Evolutionary conservation across 1,140 invertebrate species (phyloP).

Genomic region (Carposina sasakii): DNA sequence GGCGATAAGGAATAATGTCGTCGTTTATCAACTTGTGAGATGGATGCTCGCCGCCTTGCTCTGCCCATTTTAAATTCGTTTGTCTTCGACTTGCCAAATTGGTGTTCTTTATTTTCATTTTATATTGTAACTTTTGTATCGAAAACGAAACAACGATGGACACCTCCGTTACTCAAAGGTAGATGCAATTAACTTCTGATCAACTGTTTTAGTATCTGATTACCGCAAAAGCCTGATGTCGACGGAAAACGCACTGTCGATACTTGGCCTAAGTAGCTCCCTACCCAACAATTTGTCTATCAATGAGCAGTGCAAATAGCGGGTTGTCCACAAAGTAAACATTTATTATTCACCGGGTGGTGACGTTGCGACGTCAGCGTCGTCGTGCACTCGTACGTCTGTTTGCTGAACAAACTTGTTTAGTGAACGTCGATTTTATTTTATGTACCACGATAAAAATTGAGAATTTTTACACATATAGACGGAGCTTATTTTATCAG

Average conservation of each 20-base stretch:
- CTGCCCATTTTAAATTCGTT: conserved; percentile 71
- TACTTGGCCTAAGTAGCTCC: too few species aligned
- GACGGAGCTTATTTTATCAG: too few species aligned
- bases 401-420: conserved; percentile 12
- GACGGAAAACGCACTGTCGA: conserved; percentile 7
- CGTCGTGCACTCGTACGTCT: too few species aligned
- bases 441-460: too few species aligned
- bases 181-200: too few species aligned
- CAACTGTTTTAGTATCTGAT: too few species aligned
- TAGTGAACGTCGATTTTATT: too few species aligned
- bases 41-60: conserved; percentile 66
- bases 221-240: too few species aligned
- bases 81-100: conserved; percentile 68
- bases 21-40: conserved; percentile 69
- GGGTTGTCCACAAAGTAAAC: too few species aligned
- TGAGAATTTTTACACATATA: too few species aligned
- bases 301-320: conserved; percentile 30
- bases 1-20: conserved; percentile 72
- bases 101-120: conserved; percentile 57
- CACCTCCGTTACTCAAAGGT: too few species aligned
- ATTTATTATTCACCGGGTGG: conserved; percentile 28
- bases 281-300: conserved; percentile 62
- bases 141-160: too few species aligned
- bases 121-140: conserved; percentile 39
- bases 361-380: conserved; percentile 11